Base-by-base conservation (phyloP, 2,888 invertebrate species). In the Cheilosia soror region DNA sequence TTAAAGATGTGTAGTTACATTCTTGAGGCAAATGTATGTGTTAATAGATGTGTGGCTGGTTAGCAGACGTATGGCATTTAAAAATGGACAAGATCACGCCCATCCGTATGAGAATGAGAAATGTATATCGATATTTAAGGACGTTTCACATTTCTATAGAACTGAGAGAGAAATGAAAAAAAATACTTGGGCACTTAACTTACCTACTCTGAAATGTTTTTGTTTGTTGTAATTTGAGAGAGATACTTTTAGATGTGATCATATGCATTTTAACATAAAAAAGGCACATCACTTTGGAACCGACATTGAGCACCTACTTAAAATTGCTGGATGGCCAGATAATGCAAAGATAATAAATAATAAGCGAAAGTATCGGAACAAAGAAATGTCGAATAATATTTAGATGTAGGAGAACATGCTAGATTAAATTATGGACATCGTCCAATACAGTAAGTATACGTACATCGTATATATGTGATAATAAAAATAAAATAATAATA, bases 1-100 rank as follows among this genome's bases (percentile, higher is more conserved):
- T 81, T 77, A 77, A 85, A 77, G 71, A 85, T 81, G 77, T 85
- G 81, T 77, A 85, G 81, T 76, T 85, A 81, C 76, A 81, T 81
- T 77, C 63, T 49, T 51, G 27, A 42, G 51, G 57, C 44, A 20
- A 53, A 44, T 51, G 62, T 57, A 62, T 76, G 71, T 71, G 76
- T 80, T 71, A 75, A 80, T 69, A 62, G 76, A 76, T 53, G 71
- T 68, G 76, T 65, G 76, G 20, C 20, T 20, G 20, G 63, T 66
- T 57, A 20, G 65, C 58, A 79, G 75, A 84, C 78, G 66, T 73
- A 68, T 78, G 49, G 44, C 42, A 68, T 73, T 69, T 75, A 27
- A 65, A 65, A 84, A 65, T 44, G 76, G 51, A 77, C 81, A 81
- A 15, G 63, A 68, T 72, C 72, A 85, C 85, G 81, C 85, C 85